phyloP scores from a whole-genome alignment of 2,113 vertebrate genomes.

The Bubalus kerabau region DNA sequence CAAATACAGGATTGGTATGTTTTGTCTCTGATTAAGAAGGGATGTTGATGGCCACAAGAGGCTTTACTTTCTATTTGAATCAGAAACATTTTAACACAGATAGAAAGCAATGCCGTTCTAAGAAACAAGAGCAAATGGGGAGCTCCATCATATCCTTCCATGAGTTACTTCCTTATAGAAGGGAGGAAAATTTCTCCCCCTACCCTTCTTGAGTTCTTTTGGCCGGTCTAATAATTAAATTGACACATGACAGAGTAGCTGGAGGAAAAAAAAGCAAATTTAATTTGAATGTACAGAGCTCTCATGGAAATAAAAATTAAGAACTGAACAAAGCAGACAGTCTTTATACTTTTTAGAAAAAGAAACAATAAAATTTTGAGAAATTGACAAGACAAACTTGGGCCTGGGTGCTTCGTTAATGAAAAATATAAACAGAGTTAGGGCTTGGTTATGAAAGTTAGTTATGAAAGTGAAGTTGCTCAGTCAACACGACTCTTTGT shows the following conservation, averaged over 20 bases:
- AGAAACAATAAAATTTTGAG: neutral
- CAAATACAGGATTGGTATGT: neutral
- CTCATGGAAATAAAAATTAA: neutral
- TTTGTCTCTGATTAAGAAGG: neutral
- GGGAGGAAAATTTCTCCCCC: neutral
- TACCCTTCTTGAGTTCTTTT: neutral
- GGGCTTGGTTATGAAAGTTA: neutral
- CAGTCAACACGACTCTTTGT: rapidly evolving
- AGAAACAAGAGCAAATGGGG: neutral
- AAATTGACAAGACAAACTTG: neutral
- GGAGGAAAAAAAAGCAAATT: neutral
- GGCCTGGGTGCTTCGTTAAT: neutral
- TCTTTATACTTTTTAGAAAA: neutral
- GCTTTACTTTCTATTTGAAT: neutral
- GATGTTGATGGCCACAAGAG: neutral
- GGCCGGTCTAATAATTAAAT: neutral
- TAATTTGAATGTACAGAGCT: neutral
- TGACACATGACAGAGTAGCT: neutral
- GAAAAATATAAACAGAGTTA: neutral
- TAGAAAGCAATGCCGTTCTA: neutral
- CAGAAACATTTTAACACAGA: neutral
- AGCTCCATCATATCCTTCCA: neutral
- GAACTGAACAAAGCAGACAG: neutral
- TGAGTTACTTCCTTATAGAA: rapidly evolving
- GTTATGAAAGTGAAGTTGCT: neutral